These are phyloP conservation scores for Cantharis nigra DNA, from an alignment of 2,888 invertebrate genomes.

Conservation along the genomic window DNA sequence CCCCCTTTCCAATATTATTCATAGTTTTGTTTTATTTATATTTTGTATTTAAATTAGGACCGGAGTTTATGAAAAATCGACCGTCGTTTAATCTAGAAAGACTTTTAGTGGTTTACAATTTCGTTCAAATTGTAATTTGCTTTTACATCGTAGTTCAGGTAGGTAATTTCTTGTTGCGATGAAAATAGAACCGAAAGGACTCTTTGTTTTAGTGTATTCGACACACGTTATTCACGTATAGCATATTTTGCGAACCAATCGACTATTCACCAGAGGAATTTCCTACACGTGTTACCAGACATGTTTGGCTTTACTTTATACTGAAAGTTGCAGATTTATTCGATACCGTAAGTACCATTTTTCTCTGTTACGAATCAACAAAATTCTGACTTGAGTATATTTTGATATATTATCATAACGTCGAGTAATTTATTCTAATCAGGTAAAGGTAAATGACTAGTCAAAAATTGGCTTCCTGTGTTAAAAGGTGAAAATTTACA, in stretches of 20 bases:
- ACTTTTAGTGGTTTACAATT: slow-evolving; percentile 66
- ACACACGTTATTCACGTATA: slow-evolving; percentile 26
- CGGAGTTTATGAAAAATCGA: slow-evolving; percentile 67
- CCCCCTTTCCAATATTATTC: slow-evolving; percentile 54
- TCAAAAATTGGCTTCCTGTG: background rate
- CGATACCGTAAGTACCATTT: slow-evolving; percentile 65
- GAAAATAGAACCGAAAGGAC: background rate
- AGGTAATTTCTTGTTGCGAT: slow-evolving; percentile 21
- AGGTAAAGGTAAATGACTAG: background rate
- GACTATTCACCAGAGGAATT: slow-evolving; percentile 67
- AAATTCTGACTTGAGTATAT: too few species aligned
- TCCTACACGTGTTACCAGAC: slow-evolving; percentile 62
- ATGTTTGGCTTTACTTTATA: slow-evolving; percentile 70
- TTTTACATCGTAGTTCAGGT: slow-evolving; percentile 43
- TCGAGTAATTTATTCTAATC: background rate
- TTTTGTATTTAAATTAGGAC: slow-evolving; percentile 64
- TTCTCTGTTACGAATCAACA: background rate
- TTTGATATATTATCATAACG: background rate
- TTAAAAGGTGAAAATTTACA: background rate
- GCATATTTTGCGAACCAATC: slow-evolving; percentile 68
- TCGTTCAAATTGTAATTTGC: slow-evolving; percentile 62
- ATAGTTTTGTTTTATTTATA: slow-evolving; percentile 61
- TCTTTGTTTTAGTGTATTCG: slow-evolving; percentile 15
- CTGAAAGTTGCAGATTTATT: slow-evolving; percentile 74
- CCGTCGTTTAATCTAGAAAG: slow-evolving; percentile 65